Percentiles rank a stretch among this genome's conserved stretches.
These are phyloP conservation scores for Oryzias celebensis DNA, from an alignment of 2,113 vertebrate species.

Conservation along the genomic window DNA sequence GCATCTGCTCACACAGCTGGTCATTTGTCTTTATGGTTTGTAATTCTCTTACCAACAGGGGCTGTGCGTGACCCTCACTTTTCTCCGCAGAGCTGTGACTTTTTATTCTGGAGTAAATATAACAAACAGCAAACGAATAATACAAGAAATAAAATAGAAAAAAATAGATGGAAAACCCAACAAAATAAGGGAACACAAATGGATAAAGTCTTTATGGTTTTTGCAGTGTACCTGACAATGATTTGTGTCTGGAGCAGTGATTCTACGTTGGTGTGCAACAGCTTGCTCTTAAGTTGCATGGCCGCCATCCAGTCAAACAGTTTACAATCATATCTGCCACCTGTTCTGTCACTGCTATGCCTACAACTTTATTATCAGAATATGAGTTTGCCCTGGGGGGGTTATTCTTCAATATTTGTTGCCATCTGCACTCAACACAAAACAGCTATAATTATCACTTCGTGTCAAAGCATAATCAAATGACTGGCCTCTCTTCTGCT, in stretches of 20 bases:
- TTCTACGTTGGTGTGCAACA: constrained; percentile 49
- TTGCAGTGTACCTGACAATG: constrained; percentile 7
- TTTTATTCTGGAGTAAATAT: constrained; percentile 47
- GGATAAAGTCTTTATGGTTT: too few relatives aligned
- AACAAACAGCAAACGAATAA: constrained; percentile 36
- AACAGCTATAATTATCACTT: too few relatives aligned
- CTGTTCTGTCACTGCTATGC: constrained; percentile 43
- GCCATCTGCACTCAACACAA: neutral
- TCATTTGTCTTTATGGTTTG: constrained; percentile 61
- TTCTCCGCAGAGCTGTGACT: constrained; percentile 41
- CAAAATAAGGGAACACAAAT: too few relatives aligned
- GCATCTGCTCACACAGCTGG: constrained; percentile 51
- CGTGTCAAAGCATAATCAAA: too few relatives aligned
- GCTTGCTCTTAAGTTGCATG: constrained; percentile 49
- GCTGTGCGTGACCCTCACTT: constrained; percentile 26
- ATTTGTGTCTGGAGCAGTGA: constrained; percentile 27
- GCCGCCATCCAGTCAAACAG: constrained; percentile 45
- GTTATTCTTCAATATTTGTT: constrained; percentile 40
- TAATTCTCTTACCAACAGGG: constrained; percentile 49
- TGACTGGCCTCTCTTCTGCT: too few relatives aligned
- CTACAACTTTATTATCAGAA: constrained; percentile 53
- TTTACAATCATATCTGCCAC: constrained; percentile 46
- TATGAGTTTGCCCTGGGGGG: constrained; percentile 38
- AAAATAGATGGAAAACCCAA: too few relatives aligned
- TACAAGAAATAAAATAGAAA: constrained; percentile 17